Base-by-base conservation (phyloP, 2,113 vertebrate species). In the Archocentrus centrarchus region DNA sequence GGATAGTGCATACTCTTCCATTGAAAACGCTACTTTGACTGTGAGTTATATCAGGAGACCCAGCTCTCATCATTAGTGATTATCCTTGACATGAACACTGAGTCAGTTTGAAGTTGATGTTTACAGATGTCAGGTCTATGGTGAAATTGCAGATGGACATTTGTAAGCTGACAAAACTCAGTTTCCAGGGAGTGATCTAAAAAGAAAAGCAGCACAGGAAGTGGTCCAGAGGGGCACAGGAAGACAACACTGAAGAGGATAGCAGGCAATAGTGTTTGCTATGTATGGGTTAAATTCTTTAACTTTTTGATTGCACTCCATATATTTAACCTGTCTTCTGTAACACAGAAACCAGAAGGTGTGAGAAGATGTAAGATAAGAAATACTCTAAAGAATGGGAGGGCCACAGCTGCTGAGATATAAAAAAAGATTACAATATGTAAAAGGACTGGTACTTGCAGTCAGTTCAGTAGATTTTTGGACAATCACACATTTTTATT, bases 1-100 rank as follows among this genome's bases (percentile, higher is more conserved):
- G 63, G 39, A 66, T 47, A 17, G 22, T 17, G 22, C 22, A 68
- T 68, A 10, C 39, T 68, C 39, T 0, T 0, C 24, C 39, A 68
- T 4, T 47, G 39, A 47, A 68, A 3, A 0, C 14, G 3, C 11
- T 44, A 13, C 15, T 0, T 15, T 44, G n/a, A 44, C n/a, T 17
- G 3, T 44, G 37, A 44, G n/a, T 47, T 47, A 47, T 11, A 68
- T 39, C 22, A 68, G 14, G 14, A 27, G 22, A 68, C 44, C 17
- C 7, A 55, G 18, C 63, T 47, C 39, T 44, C 22, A 47, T 0
- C 24, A 47, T 27, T 39, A 47, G 39, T 11, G 39, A 10, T 44
- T 13, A 44, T 47, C 63, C 7, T 66, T 7, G 3, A 44, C 11
- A 13, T 44, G 41, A 44, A 44, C 41, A 44, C 5, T 44, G 41